These are phyloP conservation scores for Procambarus virginalis DNA, from an alignment of 1,140 invertebrate genomes.

Conservation along the genomic window DNA sequence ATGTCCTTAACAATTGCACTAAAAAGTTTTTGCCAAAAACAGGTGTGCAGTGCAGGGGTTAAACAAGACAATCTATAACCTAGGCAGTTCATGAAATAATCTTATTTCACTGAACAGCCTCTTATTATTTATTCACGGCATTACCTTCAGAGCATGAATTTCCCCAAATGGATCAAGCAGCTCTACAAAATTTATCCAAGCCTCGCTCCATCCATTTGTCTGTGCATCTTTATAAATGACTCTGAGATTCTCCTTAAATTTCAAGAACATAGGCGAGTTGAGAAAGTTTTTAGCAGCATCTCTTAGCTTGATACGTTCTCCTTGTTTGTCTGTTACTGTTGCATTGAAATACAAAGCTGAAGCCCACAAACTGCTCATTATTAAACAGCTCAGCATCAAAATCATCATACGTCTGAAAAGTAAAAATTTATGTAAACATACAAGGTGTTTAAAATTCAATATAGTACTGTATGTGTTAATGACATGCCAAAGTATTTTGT, in stretches of 20 bases:
- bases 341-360: conserved; percentile 93
- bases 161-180: conserved; percentile 90
- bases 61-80: neutral
- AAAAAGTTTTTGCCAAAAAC: neutral
- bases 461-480: too few relatives aligned
- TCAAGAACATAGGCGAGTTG: conserved; percentile 86
- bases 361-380: conserved; percentile 85
- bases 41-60: neutral
- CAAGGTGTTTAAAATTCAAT: too few relatives aligned
- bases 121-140: too few relatives aligned
- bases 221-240: conserved; percentile 84
- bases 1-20: neutral
- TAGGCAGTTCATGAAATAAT: neutral
- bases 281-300: conserved; percentile 93
- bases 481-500: too few relatives aligned
- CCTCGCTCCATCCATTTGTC: conserved; percentile 85
- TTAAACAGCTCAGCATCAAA: conserved; percentile 78
- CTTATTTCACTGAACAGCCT: too few relatives aligned
- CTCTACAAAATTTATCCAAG: conserved; percentile 90
- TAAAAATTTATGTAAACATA: neutral
- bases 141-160: conserved; percentile 89
- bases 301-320: conserved; percentile 88
- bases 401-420: conserved; percentile 73
- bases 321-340: conserved; percentile 87
- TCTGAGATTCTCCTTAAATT: conserved; percentile 83